These are phyloP conservation scores for Takifugu rubripes DNA, from an alignment of 2,797 vertebrate genomes.

Conservation along the genomic window DNA sequence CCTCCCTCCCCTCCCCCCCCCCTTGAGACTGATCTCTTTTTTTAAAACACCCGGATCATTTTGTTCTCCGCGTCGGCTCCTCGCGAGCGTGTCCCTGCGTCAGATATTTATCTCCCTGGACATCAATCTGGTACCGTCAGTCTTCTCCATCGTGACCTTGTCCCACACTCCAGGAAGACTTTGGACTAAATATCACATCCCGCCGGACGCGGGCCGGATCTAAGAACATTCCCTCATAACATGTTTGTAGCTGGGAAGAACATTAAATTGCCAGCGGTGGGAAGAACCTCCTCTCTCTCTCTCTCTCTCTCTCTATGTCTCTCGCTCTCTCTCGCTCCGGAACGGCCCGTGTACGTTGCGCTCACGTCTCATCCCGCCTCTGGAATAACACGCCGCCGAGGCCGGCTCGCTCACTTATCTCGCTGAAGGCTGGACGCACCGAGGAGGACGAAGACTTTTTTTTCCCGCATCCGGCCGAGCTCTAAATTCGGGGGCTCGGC, in stretches of 20 bases:
- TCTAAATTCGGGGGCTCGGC: slow-evolving; percentile 24
- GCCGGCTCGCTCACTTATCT: slow-evolving; percentile 18
- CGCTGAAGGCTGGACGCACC: slow-evolving; percentile 36
- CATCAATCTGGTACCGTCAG: slow-evolving; percentile 40
- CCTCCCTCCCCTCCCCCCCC: not conserved
- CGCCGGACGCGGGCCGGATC: slow-evolving; percentile 48
- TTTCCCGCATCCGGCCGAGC: slow-evolving; percentile 5
- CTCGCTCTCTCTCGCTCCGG: no score
- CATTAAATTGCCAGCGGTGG: slow-evolving; percentile 29
- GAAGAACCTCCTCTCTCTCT: slow-evolving; percentile 10
- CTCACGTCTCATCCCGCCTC: slow-evolving; percentile 37
- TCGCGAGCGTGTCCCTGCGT: slow-evolving; percentile 21
- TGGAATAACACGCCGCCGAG: slow-evolving; percentile 52
- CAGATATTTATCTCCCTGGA: slow-evolving; percentile 48
- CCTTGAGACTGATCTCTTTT: slow-evolving; percentile 52
- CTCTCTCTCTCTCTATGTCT: no score
- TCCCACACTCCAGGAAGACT: slow-evolving; percentile 34
- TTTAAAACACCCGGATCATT: slow-evolving; percentile 40
- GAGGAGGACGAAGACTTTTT: slow-evolving; percentile 25
- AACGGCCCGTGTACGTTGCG: no score
- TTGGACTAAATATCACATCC: slow-evolving; percentile 32
- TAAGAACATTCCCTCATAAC: slow-evolving; percentile 33
- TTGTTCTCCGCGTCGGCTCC: slow-evolving; percentile 41
- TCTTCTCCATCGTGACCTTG: slow-evolving; percentile 36
- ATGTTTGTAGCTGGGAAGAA: slow-evolving; percentile 38